phyloP scores from a whole-genome alignment of 2,797 vertebrate genomes.

The Pelodytes ibericus region DNA sequence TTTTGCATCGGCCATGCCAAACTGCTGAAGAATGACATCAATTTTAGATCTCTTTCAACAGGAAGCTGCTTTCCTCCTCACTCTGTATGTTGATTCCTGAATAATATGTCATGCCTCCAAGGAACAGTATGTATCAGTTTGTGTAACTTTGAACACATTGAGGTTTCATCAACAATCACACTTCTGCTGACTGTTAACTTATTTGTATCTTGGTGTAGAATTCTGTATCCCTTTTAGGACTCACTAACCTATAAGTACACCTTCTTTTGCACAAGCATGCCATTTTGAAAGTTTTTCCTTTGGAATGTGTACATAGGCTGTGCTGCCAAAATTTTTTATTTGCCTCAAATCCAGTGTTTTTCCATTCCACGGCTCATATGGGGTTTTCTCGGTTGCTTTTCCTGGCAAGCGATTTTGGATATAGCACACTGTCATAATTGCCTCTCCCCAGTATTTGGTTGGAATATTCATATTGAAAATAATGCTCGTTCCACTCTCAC shows the following conservation, averaged over 20 bases:
- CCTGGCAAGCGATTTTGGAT: not conserved
- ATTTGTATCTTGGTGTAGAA: slow-evolving; percentile 14
- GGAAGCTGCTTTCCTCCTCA: slow-evolving; percentile 5
- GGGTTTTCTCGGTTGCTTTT: slow-evolving; percentile 8
- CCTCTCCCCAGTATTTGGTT: slow-evolving; percentile 9
- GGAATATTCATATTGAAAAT: not conserved
- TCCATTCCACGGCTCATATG: slow-evolving; percentile 9
- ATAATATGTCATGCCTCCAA: not conserved
- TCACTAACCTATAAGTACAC: not conserved
- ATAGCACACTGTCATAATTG: not conserved
- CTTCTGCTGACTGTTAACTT: slow-evolving; percentile 8
- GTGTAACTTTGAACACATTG: not conserved
- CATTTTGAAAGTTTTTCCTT: not conserved
- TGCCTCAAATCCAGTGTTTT: not conserved
- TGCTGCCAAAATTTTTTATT: not conserved
- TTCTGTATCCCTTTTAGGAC: slow-evolving; percentile 5
- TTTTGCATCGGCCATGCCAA: not conserved
- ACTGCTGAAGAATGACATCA: not conserved
- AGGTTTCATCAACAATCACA: slow-evolving; percentile 10
- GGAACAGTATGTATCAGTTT: not conserved
- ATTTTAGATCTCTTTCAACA: not conserved
- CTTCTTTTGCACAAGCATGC: not conserved
- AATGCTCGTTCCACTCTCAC: not conserved
- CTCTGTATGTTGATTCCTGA: not conserved
- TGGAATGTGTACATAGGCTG: not conserved